Conservation (phyloP, 2,888 invertebrate species). For the Acanthosepion esculentum region DNA sequence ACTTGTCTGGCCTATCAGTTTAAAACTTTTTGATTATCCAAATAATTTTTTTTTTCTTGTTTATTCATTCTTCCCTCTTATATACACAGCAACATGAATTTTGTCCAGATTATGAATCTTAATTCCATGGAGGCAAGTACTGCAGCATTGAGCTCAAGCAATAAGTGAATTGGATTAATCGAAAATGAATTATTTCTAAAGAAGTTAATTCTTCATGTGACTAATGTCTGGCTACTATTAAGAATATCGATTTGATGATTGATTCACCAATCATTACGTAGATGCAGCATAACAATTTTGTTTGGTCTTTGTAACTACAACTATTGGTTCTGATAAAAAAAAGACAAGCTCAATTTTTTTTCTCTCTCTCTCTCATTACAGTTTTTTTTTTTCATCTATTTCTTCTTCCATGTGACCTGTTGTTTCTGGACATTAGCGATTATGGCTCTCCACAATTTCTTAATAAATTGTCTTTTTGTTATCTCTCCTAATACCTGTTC, state of each 20-base stretch:
- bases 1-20: too few species aligned
- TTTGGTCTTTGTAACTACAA: background rate
- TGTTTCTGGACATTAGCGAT: too few species aligned
- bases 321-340: background rate
- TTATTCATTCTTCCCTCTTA: too few species aligned
- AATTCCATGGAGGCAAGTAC: background rate
- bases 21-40: too few species aligned
- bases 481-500: too few species aligned
- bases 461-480: too few species aligned
- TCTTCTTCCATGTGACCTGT: too few species aligned
- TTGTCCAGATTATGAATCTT: background rate
- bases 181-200: constrained; percentile 33
- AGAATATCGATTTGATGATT: background rate
- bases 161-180: constrained; percentile 18
- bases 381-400: too few species aligned
- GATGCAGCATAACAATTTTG: background rate
- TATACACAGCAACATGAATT: background rate
- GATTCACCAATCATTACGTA: background rate
- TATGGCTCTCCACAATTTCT: too few species aligned
- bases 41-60: too few species aligned
- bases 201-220: background rate
- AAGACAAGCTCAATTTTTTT: background rate
- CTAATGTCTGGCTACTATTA: background rate
- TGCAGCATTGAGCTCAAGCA: background rate
- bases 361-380: background rate